Conservation (phyloP, 2,113 vertebrate genomes). For the Saimiri boliviensis region DNA sequence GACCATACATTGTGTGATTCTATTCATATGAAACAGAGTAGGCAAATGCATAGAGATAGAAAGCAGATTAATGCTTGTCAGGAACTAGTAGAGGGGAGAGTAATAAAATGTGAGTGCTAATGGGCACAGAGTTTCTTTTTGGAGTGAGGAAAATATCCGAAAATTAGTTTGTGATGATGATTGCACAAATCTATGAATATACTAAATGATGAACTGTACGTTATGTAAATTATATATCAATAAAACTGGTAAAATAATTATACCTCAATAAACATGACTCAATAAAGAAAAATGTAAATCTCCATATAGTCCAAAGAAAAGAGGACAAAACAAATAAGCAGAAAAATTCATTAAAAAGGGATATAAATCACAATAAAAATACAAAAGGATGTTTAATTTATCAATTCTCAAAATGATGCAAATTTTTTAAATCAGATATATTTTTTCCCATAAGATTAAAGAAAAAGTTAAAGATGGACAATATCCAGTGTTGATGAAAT, state of each 20-base stretch:
- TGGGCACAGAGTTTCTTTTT: not conserved
- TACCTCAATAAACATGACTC: not conserved
- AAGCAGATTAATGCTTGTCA: not conserved
- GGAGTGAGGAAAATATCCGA: not conserved
- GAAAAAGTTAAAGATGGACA: not conserved
- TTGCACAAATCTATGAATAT: not conserved
- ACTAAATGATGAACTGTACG: not conserved
- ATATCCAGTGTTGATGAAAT: not conserved
- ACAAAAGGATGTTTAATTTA: not conserved
- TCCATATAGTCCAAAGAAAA: not conserved
- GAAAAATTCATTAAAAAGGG: not conserved
- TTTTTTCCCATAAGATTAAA: not conserved
- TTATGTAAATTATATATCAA: not conserved
- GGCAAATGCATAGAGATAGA: not conserved
- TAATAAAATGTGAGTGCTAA: not conserved
- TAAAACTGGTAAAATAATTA: conserved; percentile 8
- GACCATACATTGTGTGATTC: not conserved
- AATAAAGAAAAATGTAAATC: not conserved
- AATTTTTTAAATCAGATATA: not conserved
- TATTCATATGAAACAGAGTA: not conserved
- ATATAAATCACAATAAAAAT: not conserved
- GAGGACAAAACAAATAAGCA: not conserved
- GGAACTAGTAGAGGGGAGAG: no score
- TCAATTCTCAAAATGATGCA: not conserved
- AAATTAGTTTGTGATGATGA: not conserved